These are phyloP conservation scores for Drosophila littoralis DNA, from an alignment of 1,140 invertebrate genomes.

Conservation along the genomic window DNA sequence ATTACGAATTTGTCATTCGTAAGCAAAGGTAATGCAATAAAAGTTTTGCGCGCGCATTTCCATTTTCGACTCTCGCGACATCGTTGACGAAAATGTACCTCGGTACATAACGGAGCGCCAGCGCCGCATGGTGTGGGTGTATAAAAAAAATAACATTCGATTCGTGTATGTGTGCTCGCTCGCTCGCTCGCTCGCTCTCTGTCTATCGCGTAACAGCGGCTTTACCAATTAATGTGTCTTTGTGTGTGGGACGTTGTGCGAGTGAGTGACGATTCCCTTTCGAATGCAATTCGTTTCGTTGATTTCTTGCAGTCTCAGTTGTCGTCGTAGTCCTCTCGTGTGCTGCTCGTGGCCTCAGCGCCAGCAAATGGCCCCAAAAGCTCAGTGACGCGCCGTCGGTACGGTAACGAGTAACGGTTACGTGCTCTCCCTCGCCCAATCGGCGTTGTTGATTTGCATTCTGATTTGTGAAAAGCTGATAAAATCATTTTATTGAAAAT, in stretches of 20 bases:
- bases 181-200: slow-evolving; percentile 13
- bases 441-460: slow-evolving; percentile 23
- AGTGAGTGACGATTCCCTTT: slow-evolving; percentile 74
- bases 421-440: slow-evolving; percentile 22
- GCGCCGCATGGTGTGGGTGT: slow-evolving; percentile 62
- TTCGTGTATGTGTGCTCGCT: slow-evolving; percentile 21
- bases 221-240: slow-evolving; percentile 37
- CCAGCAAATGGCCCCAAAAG: slow-evolving; percentile 53
- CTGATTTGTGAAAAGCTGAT: slow-evolving; percentile 40
- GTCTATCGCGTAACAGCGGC: slow-evolving; percentile 13
- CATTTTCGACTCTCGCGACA: slow-evolving; percentile 47
- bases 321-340: slow-evolving; percentile 45
- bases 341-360: slow-evolving; percentile 26
- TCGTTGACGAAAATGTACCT: slow-evolving; percentile 35
- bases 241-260: slow-evolving; percentile 42
- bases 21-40: slow-evolving; percentile 84
- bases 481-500: slow-evolving; percentile 22
- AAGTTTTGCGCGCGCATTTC: slow-evolving; percentile 82
- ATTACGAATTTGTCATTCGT: slow-evolving; percentile 84
- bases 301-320: slow-evolving; percentile 67
- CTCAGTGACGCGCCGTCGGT: slow-evolving; percentile 77
- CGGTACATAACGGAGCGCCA: slow-evolving; percentile 52
- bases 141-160: slow-evolving; percentile 69
- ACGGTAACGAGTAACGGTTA: slow-evolving; percentile 55
- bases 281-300: slow-evolving; percentile 82